phyloP scores from a whole-genome alignment of 2,113 vertebrate species.

The Halichoeres trimaculatus region DNA sequence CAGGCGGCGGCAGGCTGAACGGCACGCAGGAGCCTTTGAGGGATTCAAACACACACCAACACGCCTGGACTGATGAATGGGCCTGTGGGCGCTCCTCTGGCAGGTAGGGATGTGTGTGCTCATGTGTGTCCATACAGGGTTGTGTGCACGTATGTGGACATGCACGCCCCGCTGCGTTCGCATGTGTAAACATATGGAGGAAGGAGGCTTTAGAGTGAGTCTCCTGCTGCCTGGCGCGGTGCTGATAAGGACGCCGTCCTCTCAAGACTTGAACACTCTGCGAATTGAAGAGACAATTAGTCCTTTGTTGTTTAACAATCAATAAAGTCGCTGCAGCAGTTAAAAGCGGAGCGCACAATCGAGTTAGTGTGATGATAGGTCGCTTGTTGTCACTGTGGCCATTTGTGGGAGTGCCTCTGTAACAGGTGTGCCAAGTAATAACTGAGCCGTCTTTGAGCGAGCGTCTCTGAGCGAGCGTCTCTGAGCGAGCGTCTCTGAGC shows the following conservation, averaged over 20 bases:
- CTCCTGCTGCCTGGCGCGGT: conserved; percentile 62
- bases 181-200: no score
- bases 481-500: no score
- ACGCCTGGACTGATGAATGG: conserved; percentile 38
- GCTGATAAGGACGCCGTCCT: conserved; percentile 72
- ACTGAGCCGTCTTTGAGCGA: conserved; percentile 39
- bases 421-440: conserved; percentile 43
- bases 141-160: neutral
- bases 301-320: conserved; percentile 72
- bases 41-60: conserved; percentile 34
- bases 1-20: neutral
- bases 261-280: conserved; percentile 65
- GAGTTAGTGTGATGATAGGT: conserved; percentile 56
- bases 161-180: neutral
- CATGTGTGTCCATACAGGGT: neutral
- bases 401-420: conserved; percentile 33
- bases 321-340: conserved; percentile 66
- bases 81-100: neutral
- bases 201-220: no score
- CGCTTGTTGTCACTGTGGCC: conserved; percentile 40
- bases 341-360: conserved; percentile 38
- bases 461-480: conserved; percentile 43
- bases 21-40: conserved; percentile 41
- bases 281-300: conserved; percentile 77
- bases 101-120: conserved; percentile 23